Evolutionary conservation across 2,888 invertebrate genomes (phyloP), one percentile per base, ranked within the genome.

Genomic region (Plusia festucae): DNA sequence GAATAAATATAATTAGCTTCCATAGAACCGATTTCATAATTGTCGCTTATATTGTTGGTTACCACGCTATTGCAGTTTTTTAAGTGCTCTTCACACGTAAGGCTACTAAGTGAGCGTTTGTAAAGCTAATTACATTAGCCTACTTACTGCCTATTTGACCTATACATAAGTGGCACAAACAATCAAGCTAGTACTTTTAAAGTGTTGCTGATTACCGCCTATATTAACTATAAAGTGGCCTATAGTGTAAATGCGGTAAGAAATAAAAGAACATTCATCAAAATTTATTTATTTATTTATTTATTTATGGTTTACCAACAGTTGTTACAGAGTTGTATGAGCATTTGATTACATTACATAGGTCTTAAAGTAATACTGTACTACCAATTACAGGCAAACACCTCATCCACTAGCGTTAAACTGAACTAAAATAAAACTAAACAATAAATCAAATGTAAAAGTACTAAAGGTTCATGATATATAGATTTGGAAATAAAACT

Each of bases 51-150:
- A 88, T 81, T 82, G 79, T 81, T 81, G 75, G 61, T 73, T 79
- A 79, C 81, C 88, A 89, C 85, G 87, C 84, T 60, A 87, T 61
- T 85, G 86, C 83, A 86, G 81, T 80, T 85, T 84, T 46, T 83
- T 76, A 81, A 79, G 81, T 73, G 65, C 60, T 59, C 32, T 58
- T 32, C 72, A 84, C 87, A 91, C 84, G 85, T 83, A 79, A 88
- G 76, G 78, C 81, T 76, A 81, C n/a, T 79, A 78, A 85, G 76
- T 73, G 60, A 79, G 75, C 78, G 83, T 79, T 84, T 87, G 73
- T 81, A 24, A 9, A 53, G 49, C 61, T 64, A 73, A 73, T 73
- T 57, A 53, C 18, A 60, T 66, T 67, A 66, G 51, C 63, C 60
- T 60, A 64, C 46, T 51, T 68, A 51, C 53, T 55, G 8, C 32